These are phyloP conservation scores for Noctilio leporinus DNA, from an alignment of 2,113 vertebrate genomes.

Conservation along the genomic window DNA sequence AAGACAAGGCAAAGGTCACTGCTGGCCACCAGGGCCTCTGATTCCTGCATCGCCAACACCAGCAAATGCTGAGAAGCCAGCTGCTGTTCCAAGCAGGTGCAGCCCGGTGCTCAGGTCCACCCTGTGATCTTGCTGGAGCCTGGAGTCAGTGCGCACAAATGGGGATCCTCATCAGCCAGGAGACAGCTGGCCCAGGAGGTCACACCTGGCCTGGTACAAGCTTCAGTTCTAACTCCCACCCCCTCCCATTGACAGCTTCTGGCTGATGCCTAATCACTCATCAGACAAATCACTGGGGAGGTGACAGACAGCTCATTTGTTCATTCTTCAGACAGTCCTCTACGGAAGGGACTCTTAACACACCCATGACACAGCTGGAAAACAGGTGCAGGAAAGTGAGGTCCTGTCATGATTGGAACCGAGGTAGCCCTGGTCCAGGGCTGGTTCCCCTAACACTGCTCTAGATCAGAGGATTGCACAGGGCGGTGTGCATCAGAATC, in stretches of 20 bases:
- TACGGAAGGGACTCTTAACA: background rate
- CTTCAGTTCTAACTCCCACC: rapidly evolving
- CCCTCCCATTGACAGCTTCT: background rate
- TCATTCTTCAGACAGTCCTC: background rate
- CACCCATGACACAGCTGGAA: background rate
- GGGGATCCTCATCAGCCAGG: background rate
- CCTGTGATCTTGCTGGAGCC: background rate
- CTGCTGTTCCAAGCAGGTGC: background rate
- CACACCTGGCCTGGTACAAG: background rate
- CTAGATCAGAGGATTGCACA: background rate
- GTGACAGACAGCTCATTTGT: background rate
- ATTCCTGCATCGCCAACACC: background rate
- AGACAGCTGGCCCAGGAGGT: background rate
- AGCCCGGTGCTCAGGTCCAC: background rate
- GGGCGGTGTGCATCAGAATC: rapidly evolving
- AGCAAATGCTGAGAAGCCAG: background rate
- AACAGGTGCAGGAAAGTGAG: background rate
- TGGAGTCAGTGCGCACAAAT: background rate
- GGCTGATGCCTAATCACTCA: background rate
- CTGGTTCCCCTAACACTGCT: too few species aligned
- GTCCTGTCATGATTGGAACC: background rate
- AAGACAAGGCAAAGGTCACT: rapidly evolving
- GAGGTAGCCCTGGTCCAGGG: background rate
- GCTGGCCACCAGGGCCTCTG: background rate
- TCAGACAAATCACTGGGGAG: background rate